These are phyloP conservation scores for Tetanocera ferruginea DNA, from an alignment of 2,888 invertebrate species.

Conservation along the genomic window DNA sequence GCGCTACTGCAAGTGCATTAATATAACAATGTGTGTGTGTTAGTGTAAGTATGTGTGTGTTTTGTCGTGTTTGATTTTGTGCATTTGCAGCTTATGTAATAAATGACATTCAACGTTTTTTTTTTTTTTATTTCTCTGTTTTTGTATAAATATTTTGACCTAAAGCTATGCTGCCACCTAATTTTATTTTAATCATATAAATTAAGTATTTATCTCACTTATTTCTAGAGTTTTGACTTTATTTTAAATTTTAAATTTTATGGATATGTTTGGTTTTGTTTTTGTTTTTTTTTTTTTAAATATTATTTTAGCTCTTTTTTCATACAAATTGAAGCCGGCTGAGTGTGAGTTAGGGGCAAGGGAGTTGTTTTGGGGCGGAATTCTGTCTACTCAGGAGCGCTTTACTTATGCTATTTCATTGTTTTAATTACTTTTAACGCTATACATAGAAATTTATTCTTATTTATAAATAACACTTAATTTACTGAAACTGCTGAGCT, in stretches of 20 bases:
- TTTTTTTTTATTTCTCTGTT: background rate
- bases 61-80: slow-evolving; percentile 12
- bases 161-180: background rate
- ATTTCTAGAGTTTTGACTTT: no score
- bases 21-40: slow-evolving; percentile 10
- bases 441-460: no score
- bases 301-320: no score
- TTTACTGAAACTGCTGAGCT: background rate
- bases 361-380: background rate
- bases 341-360: background rate
- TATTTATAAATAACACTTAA: background rate
- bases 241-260: no score
- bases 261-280: background rate
- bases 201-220: no score
- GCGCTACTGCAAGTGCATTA: background rate
- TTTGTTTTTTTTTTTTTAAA: no score
- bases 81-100: slow-evolving; percentile 16
- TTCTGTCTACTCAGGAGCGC: background rate
- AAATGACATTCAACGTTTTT: background rate
- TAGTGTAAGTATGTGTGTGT: background rate
- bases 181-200: background rate
- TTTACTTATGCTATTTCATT: no score
- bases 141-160: background rate
- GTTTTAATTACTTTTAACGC: no score
- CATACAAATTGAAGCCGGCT: no score